A percentile compares a stretch with the other conserved stretches of the same genome.
Evolutionary conservation across 30 jellyfish, hydroid and myxozoan genomes (phyloP).

Genomic region (Cassiopea andromeda): DNA sequence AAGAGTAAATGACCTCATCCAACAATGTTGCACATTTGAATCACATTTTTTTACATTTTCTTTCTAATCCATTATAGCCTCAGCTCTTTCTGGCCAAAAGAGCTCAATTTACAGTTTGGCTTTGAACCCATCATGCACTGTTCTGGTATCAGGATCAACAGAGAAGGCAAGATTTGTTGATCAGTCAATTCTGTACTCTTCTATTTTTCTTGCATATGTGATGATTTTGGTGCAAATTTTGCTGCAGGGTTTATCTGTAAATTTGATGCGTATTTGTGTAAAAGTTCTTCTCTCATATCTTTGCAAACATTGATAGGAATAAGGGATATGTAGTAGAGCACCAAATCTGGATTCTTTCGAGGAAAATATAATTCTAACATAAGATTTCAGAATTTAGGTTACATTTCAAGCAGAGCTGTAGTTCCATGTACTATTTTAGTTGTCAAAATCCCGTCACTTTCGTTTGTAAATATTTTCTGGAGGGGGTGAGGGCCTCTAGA

Average conservation of each 20-base stretch:
- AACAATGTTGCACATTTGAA: background rate
- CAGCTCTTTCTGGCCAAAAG: constrained; percentile 93
- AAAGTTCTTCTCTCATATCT: too few species aligned
- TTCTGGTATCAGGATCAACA: constrained; percentile 95
- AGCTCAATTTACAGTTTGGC: constrained; percentile 96
- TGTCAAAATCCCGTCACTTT: too few species aligned
- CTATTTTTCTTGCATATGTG: background rate
- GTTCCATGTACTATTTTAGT: too few species aligned
- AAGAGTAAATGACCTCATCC: background rate
- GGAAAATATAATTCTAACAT: too few species aligned
- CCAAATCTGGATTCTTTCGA: too few species aligned
- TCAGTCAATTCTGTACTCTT: background rate
- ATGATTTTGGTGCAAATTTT: background rate
- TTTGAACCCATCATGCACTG: constrained; percentile 88
- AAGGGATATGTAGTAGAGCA: too few species aligned
- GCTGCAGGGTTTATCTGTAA: constrained; percentile 37
- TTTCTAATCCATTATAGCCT: constrained; percentile 52
- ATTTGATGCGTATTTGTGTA: too few species aligned
- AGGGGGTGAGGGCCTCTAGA: too few species aligned
- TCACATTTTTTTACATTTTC: background rate
- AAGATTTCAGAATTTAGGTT: too few species aligned
- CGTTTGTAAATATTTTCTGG: too few species aligned
- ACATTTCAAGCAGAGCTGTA: too few species aligned
- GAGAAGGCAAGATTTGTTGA: constrained; percentile 70
- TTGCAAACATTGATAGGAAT: too few species aligned